These are phyloP conservation scores for Cataglyphis cursor DNA, from an alignment of 2,888 invertebrate species.

Conservation along the genomic window DNA sequence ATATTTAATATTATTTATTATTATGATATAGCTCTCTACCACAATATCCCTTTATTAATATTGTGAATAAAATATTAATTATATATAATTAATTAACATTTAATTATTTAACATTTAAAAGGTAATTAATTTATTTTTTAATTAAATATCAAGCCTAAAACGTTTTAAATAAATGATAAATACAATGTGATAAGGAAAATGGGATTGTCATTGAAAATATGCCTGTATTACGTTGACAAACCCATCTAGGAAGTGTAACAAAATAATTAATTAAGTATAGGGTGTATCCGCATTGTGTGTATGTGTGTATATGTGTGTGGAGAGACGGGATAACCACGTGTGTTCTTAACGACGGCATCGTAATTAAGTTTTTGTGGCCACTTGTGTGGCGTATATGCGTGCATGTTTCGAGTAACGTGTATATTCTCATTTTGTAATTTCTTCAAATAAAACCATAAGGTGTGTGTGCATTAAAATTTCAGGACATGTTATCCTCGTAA, in stretches of 20 bases:
- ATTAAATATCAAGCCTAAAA: background rate
- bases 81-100: conserved; percentile 11
- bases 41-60: conserved; percentile 21
- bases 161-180: conserved; percentile 1
- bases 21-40: background rate
- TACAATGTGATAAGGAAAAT: background rate
- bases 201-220: background rate
- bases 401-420: background rate
- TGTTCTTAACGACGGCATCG: conserved; percentile 14
- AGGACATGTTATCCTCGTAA: background rate
- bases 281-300: conserved; percentile 18
- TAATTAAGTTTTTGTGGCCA: conserved; percentile 28
- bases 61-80: background rate
- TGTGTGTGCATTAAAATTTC: conserved; percentile 21
- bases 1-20: background rate
- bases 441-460: conserved; percentile 4
- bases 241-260: background rate
- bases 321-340: background rate
- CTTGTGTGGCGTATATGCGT: background rate
- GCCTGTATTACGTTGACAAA: background rate
- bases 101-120: background rate
- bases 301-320: background rate
- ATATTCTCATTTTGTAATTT: conserved; percentile 13
- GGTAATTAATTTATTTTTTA: background rate
- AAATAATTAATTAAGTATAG: conserved; percentile 47